Evolutionary conservation across 2,797 vertebrate genomes (phyloP), one percentile per base, ranked within the genome.

Genomic region (Eulemur albifrons): DNA sequence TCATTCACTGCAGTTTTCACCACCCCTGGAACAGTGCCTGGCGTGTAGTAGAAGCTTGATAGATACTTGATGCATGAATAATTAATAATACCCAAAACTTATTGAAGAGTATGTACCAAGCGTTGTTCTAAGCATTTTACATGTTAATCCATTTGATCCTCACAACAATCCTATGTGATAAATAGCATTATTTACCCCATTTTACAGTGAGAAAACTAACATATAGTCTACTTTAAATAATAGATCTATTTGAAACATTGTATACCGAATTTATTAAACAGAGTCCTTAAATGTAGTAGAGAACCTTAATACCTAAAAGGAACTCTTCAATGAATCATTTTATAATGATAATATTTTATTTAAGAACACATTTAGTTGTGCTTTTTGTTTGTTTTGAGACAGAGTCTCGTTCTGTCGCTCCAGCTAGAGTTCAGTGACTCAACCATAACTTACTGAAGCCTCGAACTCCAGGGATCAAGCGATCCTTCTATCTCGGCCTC

Each of bases 251-350:
- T 40, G 87, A 90, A 86, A 18, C 13, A 59, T 50, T 81, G 48
- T 75, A 32, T 81, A 73, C 32, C 21, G 48, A 59, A 59, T 59
- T 27, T 27, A 27, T 59, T 59, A 59, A 59, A 59, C 57, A 59
- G 21, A 23, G 50, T 79, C 48, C 70, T 82, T 50, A 57, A 59
- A 67, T 67, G 67, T 82, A 75, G 32, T 86, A 93, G 57, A 81
- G 40, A 76, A 84, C 4, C 12, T 86, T 86, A 77, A 93, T 57
- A 95, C 38, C 75, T 76, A 95, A 96, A 70, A 93, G 70, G 69
- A 82, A 69, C 12, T 32, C 38, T 86, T 93, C 25, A 76, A 50
- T n/a, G 25, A 85, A 92, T 92, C 59, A 81, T 69, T 76, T 52
- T 69, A 75, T 35, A 72, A 54, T 85, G 38, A 40, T 27, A 5